Conservation (phyloP, 1,140 invertebrate genomes). For the Calliopsis andreniformis region DNA sequence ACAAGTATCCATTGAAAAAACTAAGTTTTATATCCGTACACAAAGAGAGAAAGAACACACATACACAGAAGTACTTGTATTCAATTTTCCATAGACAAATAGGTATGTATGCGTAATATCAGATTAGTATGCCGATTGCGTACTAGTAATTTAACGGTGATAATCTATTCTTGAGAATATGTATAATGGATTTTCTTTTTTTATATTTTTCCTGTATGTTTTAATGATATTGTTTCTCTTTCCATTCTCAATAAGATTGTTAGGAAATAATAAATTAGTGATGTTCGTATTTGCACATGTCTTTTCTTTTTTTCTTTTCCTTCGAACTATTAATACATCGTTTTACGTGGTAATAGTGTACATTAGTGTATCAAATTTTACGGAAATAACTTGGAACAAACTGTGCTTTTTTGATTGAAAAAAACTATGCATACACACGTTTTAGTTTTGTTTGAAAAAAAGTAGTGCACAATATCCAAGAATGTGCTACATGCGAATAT, state of each 20-base stretch:
- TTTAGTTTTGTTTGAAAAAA: neutral
- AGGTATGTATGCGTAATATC: conserved; percentile 52
- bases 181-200: conserved; percentile 40
- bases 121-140: conserved; percentile 31
- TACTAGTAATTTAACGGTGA: conserved; percentile 50
- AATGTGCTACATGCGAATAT: conserved; percentile 41
- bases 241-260: conserved; percentile 10
- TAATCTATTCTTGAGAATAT: conserved; percentile 49
- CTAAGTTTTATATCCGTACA: conserved; percentile 56
- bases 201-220: conserved; percentile 20
- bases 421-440: neutral
- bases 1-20: conserved; percentile 38
- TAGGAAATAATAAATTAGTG: conserved; percentile 6
- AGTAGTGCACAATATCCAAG: conserved; percentile 13
- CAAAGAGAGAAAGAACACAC: conserved; percentile 21
- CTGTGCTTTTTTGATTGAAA: neutral
- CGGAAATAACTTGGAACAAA: neutral
- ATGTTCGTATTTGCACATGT: conserved; percentile 11
- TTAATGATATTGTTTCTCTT: conserved; percentile 16
- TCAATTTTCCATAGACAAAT: conserved; percentile 61
- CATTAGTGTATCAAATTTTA: too few relatives aligned
- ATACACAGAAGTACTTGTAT: conserved; percentile 47
- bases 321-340: conserved; percentile 7
- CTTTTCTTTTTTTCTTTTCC: conserved; percentile 9
- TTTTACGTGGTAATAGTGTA: conserved; percentile 1